Percentiles rank a stretch among this genome's conserved stretches.
phyloP scores from a whole-genome alignment of 2,888 invertebrate genomes.

The Leuctra nigra region DNA sequence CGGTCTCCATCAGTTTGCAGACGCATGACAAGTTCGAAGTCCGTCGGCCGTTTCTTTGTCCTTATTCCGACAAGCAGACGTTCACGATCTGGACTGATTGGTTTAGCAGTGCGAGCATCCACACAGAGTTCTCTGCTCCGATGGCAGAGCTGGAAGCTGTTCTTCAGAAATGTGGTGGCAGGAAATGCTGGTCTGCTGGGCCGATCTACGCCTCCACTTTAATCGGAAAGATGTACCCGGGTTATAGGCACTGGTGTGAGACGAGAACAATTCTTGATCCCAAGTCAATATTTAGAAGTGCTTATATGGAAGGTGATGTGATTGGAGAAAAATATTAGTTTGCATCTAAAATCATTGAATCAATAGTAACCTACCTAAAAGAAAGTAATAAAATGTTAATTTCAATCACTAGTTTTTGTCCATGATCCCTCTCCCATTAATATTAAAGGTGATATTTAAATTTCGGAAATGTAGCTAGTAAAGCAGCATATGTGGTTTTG shows the following conservation, averaged over 20 bases:
- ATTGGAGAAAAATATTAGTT: constrained; percentile 18
- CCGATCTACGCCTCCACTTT: constrained; percentile 25
- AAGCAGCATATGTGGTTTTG: too few species aligned
- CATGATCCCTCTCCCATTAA: too few species aligned
- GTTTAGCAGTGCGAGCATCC: constrained; percentile 22
- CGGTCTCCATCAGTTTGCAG: constrained; percentile 22
- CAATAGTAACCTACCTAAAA: too few species aligned
- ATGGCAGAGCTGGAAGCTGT: constrained; percentile 27
- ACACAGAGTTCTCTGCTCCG: constrained; percentile 17
- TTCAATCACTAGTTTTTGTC: too few species aligned
- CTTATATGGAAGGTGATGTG: constrained; percentile 25
- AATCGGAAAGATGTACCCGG: constrained; percentile 25
- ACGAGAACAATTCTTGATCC: constrained; percentile 21
- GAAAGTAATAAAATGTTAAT: too few species aligned
- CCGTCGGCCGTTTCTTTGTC: constrained; percentile 20
- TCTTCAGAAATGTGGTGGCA: constrained; percentile 24
- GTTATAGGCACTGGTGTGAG: constrained; percentile 22
- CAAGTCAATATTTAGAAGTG: constrained; percentile 20
- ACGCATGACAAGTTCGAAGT: constrained; percentile 7
- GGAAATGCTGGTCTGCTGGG: constrained; percentile 27
- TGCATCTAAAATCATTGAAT: too few species aligned
- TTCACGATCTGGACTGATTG: constrained; percentile 26
- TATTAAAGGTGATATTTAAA: too few species aligned
- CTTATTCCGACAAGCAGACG: constrained; percentile 15
- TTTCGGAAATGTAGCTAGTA: too few species aligned